A percentile compares a stretch with the other conserved stretches of the same genome.
phyloP scores from a whole-genome alignment of 2,888 invertebrate species.

The Fragum sueziense region DNA sequence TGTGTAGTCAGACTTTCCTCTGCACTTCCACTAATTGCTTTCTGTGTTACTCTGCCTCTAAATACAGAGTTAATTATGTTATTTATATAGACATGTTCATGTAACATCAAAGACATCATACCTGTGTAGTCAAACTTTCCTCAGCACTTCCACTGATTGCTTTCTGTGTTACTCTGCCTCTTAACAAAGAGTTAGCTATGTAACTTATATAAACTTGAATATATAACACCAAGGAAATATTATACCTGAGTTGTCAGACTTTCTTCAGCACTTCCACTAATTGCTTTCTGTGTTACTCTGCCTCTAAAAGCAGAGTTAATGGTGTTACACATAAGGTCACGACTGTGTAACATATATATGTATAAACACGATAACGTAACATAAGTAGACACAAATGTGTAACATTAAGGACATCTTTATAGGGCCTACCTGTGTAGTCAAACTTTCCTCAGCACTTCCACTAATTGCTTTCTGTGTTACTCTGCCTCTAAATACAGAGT shows the following conservation, averaged over 20 bases:
- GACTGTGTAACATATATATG: too few relatives aligned
- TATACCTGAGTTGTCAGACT: slow-evolving; percentile 12
- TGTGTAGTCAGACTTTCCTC: slow-evolving; percentile 7
- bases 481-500: not conserved
- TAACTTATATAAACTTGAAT: too few relatives aligned
- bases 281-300: slow-evolving; percentile 12
- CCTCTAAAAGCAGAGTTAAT: slow-evolving; percentile 8
- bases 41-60: slow-evolving; percentile 7
- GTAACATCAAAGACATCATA: too few relatives aligned
- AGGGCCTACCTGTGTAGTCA: slow-evolving; percentile 18
- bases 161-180: slow-evolving; percentile 8
- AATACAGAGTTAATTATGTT: slow-evolving; percentile 16
- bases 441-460: slow-evolving; percentile 11
- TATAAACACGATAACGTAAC: too few relatives aligned
- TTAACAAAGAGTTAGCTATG: slow-evolving; percentile 5
- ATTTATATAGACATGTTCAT: too few relatives aligned
- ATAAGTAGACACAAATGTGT: too few relatives aligned
- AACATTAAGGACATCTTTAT: too few relatives aligned
- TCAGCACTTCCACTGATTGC: slow-evolving; percentile 12
- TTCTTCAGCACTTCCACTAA: slow-evolving; percentile 7
- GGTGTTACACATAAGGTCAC: slow-evolving; percentile 20
- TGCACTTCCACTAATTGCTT: slow-evolving; percentile 12
- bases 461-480: slow-evolving; percentile 16
- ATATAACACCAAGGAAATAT: too few relatives aligned
- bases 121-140: slow-evolving; percentile 14